Conservation (phyloP, 2,888 invertebrate species). For the Megalurothrips usitatus region DNA sequence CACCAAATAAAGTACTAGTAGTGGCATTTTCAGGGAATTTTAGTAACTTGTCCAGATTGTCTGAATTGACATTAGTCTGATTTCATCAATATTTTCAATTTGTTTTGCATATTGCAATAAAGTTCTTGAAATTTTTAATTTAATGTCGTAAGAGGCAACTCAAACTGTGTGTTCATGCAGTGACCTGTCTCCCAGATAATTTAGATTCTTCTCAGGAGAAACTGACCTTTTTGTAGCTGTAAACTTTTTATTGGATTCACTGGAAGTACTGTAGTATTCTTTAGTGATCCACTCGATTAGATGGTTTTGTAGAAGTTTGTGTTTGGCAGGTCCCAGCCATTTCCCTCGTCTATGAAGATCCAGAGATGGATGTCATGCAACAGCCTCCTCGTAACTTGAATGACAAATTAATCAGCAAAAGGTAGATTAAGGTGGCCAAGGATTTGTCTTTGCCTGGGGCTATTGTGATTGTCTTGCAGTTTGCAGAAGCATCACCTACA, state of each 20-base stretch:
- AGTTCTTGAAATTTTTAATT: too few species aligned
- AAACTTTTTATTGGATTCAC: neutral
- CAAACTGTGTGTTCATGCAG: too few species aligned
- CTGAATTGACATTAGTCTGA: too few species aligned
- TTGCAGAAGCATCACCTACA: too few species aligned
- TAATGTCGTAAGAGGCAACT: too few species aligned
- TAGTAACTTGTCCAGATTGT: neutral
- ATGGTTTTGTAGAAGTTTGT: neutral
- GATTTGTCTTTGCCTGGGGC: neutral
- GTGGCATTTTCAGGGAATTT: neutral
- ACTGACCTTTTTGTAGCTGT: too few species aligned
- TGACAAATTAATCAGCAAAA: slow-evolving; percentile 93
- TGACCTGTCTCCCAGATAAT: too few species aligned
- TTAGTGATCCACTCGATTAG: neutral
- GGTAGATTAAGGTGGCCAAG: slow-evolving; percentile 52
- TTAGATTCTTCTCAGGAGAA: neutral
- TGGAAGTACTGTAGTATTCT: neutral
- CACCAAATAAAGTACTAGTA: neutral
- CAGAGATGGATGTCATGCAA: slow-evolving; percentile 94
- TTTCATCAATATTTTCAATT: too few species aligned
- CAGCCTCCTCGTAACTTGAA: slow-evolving; percentile 79
- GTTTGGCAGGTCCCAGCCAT: slow-evolving; percentile 75
- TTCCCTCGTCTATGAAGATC: slow-evolving; percentile 85
- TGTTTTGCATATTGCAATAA: too few species aligned
- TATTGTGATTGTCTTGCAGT: neutral